Evolutionary conservation across 2,113 vertebrate genomes (phyloP).

Genomic region (Saccopteryx bilineata): DNA sequence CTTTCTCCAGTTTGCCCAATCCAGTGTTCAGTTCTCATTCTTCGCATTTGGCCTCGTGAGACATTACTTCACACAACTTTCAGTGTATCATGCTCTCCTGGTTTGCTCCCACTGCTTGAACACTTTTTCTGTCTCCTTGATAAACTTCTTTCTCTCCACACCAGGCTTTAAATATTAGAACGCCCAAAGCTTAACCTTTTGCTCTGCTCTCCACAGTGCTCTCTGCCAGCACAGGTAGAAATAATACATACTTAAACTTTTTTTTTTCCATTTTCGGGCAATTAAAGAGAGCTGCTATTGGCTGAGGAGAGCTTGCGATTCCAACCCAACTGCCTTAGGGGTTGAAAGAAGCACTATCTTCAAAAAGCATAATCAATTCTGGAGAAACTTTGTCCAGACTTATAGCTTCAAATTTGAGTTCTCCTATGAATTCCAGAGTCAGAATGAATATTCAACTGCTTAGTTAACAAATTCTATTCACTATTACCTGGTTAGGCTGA

Average conservation of each 20-base stretch:
- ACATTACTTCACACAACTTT: neutral
- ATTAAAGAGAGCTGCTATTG: neutral
- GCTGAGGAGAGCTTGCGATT: neutral
- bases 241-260: neutral
- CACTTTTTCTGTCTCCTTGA: neutral
- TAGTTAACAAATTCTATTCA: neutral
- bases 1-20: neutral
- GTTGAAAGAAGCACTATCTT: neutral
- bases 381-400: neutral
- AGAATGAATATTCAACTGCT: neutral
- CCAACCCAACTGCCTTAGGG: neutral
- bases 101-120: neutral
- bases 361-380: neutral
- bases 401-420: neutral
- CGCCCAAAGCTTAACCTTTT: neutral
- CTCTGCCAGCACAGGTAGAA: neutral
- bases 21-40: neutral
- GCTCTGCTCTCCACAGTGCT: neutral
- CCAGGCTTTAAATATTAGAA: neutral
- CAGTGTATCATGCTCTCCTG: accelerated
- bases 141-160: no score
- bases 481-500: neutral
- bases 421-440: neutral
- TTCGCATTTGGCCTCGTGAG: neutral
- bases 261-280: neutral